Evolutionary conservation across 92 coral and sea anemone genomes (phyloP).

Genomic region (Phenganax stokvisi): DNA sequence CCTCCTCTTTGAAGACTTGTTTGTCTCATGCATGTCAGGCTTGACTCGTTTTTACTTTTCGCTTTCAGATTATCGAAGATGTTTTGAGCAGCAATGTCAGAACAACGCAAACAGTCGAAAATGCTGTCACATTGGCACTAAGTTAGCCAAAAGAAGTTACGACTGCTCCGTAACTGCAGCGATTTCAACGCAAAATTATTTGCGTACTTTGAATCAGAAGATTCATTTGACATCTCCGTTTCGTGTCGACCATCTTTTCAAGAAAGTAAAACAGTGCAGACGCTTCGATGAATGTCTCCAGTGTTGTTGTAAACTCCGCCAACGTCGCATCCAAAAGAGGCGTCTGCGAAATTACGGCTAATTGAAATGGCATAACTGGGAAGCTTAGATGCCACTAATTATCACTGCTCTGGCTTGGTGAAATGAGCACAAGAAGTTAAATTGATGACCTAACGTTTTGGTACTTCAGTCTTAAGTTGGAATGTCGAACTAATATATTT

Average conservation of each 20-base stretch:
- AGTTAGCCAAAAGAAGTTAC: slow-evolving; percentile 8
- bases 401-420: no score
- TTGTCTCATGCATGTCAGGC: neutral
- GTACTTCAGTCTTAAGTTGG: no score
- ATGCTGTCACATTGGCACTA: slow-evolving; percentile 22
- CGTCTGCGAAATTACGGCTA: no score
- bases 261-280: slow-evolving; percentile 21
- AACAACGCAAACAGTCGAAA: neutral
- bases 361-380: no score
- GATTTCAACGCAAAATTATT: slow-evolving; percentile 10
- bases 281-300: slow-evolving; percentile 1
- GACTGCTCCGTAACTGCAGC: slow-evolving; percentile 14
- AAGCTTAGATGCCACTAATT: no score
- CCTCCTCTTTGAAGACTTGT: neutral
- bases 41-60: no score
- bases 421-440: no score
- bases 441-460: no score
- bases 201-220: slow-evolving; percentile 11
- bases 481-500: no score
- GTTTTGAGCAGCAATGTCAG: neutral
- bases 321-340: neutral
- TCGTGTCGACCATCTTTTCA: neutral
- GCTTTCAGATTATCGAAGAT: neutral
- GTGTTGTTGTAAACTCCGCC: slow-evolving; percentile 17
- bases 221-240: neutral